Evolutionary conservation across 2,113 vertebrate species (phyloP).

Genomic region (Corynorhinus townsendii): DNA sequence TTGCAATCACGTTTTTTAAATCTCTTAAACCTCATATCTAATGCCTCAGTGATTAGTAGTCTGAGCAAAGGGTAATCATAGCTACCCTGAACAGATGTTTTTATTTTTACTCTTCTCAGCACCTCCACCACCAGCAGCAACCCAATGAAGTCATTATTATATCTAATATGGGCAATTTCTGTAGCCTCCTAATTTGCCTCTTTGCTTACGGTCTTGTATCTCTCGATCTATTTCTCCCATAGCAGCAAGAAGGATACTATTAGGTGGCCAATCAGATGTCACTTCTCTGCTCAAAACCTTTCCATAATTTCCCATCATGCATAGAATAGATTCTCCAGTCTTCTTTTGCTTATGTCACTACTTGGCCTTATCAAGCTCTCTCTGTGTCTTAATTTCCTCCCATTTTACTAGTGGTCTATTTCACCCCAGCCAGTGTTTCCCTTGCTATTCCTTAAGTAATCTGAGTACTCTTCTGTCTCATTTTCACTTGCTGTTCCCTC

Average conservation of each 20-base stretch:
- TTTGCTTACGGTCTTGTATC: background rate
- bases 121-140: rapidly evolving
- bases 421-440: background rate
- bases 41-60: background rate
- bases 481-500: background rate
- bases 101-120: background rate
- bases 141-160: background rate
- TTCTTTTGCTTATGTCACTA: background rate
- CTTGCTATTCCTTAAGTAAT: background rate
- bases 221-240: background rate
- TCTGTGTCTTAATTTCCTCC: background rate
- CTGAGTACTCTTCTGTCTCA: background rate
- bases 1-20: background rate
- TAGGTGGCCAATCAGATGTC: background rate
- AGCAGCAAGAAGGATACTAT: background rate
- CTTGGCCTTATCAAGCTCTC: background rate
- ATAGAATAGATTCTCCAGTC: background rate
- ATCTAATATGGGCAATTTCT: background rate
- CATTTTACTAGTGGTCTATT: background rate
- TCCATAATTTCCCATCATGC: background rate
- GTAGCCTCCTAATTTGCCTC: background rate
- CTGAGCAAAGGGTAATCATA: background rate
- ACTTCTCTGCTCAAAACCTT: background rate
- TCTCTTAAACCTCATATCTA: background rate
- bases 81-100: background rate